Base-by-base conservation (phyloP, 1,140 invertebrate species). In the Planococcus citri region DNA sequence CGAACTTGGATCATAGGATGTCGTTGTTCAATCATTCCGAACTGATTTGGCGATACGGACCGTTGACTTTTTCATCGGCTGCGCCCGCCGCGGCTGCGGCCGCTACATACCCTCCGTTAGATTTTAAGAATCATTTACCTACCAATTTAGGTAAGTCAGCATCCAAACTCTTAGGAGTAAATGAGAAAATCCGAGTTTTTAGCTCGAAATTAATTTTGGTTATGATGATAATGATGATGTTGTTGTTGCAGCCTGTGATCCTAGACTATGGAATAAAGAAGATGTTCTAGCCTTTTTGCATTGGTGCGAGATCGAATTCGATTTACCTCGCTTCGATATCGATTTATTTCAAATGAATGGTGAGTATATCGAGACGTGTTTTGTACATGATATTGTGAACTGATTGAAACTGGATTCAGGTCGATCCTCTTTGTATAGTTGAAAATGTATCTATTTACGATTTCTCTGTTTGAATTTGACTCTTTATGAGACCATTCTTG, bases 261-360 rank as follows among this genome's bases (percentile, higher is more conserved):
- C 94, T 12, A 82, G 92, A 74, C 78, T 89, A 17, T 97, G 94
- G 94, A 88, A 86, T 27, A 85, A 93, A 73, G 92, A 96, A 73
- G 92, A 97, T 77, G 94, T 97, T 1, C 81, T 84, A 12, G 83
- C 87, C 22, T 97, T 96, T 80, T 80, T 97, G 27, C 86, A 89
- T 74, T 96, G 94, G 88, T 93, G 93, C 72, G 90, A 94, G 77
- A 83, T 90, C 57, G 94, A 96, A 79, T 97, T 94, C 77, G 93
- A 95, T 76, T 80, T 97, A 69, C 92, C 93, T 20, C 85, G 88
- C 70, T 89, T 97, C 75, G 91, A 95, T 76, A 88, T 92, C 83
- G 92, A 95, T 75, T 87, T 92, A 80, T 96, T 97, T 78, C 92
- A 95, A 82, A 95, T 97, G 92, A 97, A 97, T 79, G 95, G 94